Base-by-base conservation (phyloP, 2,888 invertebrate genomes). In the Chrysolina americana region DNA sequence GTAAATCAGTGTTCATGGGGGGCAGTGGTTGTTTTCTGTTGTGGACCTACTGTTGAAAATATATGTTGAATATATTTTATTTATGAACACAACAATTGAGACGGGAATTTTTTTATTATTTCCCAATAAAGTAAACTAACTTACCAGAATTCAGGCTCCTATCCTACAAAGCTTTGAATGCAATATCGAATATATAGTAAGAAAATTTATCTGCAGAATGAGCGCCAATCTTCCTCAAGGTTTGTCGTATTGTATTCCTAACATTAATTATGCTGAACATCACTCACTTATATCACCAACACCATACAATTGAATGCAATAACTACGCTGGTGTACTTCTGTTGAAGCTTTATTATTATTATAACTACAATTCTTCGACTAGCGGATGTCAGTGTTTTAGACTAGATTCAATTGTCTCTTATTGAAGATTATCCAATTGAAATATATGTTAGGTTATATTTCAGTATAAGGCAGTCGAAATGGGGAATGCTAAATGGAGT, bases 131-230 rank as follows among this genome's bases (percentile, higher is more conserved):
- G 4, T 8, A 6, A 36, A 36, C 6, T 6, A 0, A 36, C 36
- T 11, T 53, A 21, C 53, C 53, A 28, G 9, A n/a, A 15, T 15
- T 15, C 9, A 36, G 36, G 36, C 8, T 28, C 6, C 59, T 36
- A 36, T 28, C 9, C 23, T 71, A 71, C 15, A 68, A 21, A 23
- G 68, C 73, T n/a, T 53, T 74, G 66, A 68, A 78, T 3, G 76
- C 68, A 21, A 74, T 76, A 41, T 71, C 59, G 53, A 78, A 78
- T 64, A 76, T 62, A 70, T 78, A 78, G 56, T 70, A 66, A 9
- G 70, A 44, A 62, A 74, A 78, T 56, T 13, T 63, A 17, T 53
- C 53, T 28, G 6, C 28, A 15, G 59, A 28, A 15, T 76, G 74
- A 44, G 50, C 68, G 1, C 71, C 70, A 70, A 74, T 76, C 50